Conservation (phyloP, 2,888 invertebrate species). For the Oasisia sp. region DNA sequence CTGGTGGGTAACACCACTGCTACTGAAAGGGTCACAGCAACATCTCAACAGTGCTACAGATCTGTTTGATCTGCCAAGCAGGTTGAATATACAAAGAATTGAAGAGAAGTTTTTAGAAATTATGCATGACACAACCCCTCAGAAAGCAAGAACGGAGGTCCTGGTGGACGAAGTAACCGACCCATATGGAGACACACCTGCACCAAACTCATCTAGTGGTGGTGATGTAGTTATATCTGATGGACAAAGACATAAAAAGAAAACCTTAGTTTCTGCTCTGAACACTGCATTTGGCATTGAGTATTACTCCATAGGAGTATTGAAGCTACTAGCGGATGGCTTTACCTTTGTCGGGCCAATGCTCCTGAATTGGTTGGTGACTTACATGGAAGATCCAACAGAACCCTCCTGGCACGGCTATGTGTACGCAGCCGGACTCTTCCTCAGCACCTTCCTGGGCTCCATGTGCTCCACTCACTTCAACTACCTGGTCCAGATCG, state of each 20-base stretch:
- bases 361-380: slow-evolving; percentile 83
- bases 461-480: slow-evolving; percentile 88
- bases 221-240: background rate
- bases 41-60: slow-evolving; percentile 70
- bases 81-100: slow-evolving; percentile 51
- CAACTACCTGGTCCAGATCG: slow-evolving; percentile 74
- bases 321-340: slow-evolving; percentile 82
- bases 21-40: slow-evolving; percentile 68
- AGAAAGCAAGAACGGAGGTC: background rate
- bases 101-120: slow-evolving; percentile 48
- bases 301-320: slow-evolving; percentile 58
- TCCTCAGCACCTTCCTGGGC: slow-evolving; percentile 75
- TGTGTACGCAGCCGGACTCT: slow-evolving; percentile 73
- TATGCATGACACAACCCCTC: slow-evolving; percentile 26
- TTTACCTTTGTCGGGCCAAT: slow-evolving; percentile 90
- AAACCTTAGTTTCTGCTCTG: slow-evolving; percentile 50
- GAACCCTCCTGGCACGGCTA: slow-evolving; percentile 70
- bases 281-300: slow-evolving; percentile 59
- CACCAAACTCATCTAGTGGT: background rate
- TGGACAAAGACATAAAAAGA: background rate
- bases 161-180: background rate
- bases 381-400: slow-evolving; percentile 79
- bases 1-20: slow-evolving; percentile 87
- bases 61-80: slow-evolving; percentile 56
- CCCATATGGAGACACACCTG: background rate